Base-by-base conservation (phyloP, 2,113 vertebrate genomes). In the Corythornis madagascariensis region DNA sequence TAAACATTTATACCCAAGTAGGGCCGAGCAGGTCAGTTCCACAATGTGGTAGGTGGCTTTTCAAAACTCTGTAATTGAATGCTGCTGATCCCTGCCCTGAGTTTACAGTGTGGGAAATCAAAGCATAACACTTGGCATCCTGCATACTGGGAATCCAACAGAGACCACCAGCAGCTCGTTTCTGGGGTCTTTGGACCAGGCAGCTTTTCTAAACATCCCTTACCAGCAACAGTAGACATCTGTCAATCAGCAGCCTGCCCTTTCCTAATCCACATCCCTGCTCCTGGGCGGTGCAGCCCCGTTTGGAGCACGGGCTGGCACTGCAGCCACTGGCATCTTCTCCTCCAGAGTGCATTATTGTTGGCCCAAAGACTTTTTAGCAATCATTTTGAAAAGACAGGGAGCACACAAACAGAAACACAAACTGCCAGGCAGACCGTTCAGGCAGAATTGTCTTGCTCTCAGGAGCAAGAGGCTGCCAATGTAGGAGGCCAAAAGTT, bases 1-100 rank as follows among this genome's bases (percentile, higher is more conserved):
- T 94, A 96, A 96, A 95, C 89, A 96, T 95, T 96, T 92, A 96
- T 95, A 83, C 26, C 56, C 71, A 93, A 75, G 84, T 67, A 85
- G 78, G 77, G 84, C 82, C 11, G 75, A 83, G 81, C 82, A 94
- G 89, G 91, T 96, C 29, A 71, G 87, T 45, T 89, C 91, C 77
- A 92, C 89, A 77, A 19, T 83, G 75, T 91, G 89, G 80, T 92
- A 94, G 84, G 80, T 90, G 90, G 65, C 87, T 94, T 95, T 94
- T 94, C 94, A 77, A 93, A 96, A 96, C 79, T 91, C 14, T 7
- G 94, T 93, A 96, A 95, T 7, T 87, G 87, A 93, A 92, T 35
- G 92, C 88, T 91, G 94, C 88, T 91, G 94, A 95, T 91, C 94
- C 87, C 79, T 94, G 93, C 87, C 91, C 94, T 7, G 0, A 94